These are phyloP conservation scores for Idaea straminata DNA, from an alignment of 2,888 invertebrate genomes.

Conservation along the genomic window DNA sequence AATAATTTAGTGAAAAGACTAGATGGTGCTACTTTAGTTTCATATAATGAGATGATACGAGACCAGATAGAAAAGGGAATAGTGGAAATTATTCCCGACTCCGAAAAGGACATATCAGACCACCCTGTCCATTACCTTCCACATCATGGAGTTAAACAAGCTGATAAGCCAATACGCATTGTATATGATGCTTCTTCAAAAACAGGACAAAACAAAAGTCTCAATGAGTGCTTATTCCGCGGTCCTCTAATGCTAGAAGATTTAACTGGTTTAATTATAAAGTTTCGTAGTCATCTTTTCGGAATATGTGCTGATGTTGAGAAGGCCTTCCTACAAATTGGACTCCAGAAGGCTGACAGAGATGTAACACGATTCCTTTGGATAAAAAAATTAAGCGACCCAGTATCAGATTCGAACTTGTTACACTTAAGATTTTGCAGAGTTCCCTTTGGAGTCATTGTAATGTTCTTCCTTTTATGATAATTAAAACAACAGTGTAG, in stretches of 20 bases:
- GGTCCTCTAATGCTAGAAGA: too few species aligned
- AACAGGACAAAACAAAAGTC: background rate
- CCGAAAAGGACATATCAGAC: too few species aligned
- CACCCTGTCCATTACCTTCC: background rate
- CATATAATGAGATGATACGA: too few species aligned
- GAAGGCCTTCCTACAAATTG: conserved; percentile 16
- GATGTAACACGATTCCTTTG: too few species aligned
- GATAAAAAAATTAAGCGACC: too few species aligned
- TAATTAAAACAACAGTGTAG: too few species aligned
- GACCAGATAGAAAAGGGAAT: too few species aligned
- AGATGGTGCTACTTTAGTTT: too few species aligned
- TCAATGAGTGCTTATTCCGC: background rate
- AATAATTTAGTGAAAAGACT: background rate
- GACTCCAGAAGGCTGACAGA: conserved; percentile 11
- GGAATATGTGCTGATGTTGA: conserved; percentile 10
- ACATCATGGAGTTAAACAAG: conserved; percentile 6
- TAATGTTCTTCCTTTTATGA: too few species aligned
- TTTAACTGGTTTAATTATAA: background rate
- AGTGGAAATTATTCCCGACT: too few species aligned
- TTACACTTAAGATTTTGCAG: conserved; percentile 18
- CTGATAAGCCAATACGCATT: background rate
- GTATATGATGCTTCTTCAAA: conserved; percentile 9
- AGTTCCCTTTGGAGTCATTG: conserved; percentile 21
- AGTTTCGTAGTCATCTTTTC: background rate
- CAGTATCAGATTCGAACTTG: conserved; percentile 11